These are phyloP conservation scores for Sebastiscus albofasciatus DNA, from an alignment of 2,797 vertebrate species.

Conservation along the genomic window DNA sequence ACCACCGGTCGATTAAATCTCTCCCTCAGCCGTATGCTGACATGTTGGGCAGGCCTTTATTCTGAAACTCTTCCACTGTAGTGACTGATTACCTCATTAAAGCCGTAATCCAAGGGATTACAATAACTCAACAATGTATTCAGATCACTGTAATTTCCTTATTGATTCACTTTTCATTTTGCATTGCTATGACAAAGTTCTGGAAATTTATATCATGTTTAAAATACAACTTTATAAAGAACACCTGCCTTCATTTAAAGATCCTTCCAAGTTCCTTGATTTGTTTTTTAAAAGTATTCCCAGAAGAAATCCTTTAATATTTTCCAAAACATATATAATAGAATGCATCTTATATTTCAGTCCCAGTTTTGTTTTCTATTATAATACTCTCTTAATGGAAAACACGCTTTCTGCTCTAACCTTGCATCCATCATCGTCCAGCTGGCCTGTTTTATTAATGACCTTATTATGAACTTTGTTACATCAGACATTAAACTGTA, in stretches of 20 bases:
- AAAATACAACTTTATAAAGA: background rate
- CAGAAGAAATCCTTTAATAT: slow-evolving; percentile 1
- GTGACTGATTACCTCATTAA: slow-evolving; percentile 3
- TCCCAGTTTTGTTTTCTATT: slow-evolving; percentile 17
- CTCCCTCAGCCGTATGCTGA: slow-evolving; percentile 1
- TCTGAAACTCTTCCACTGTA: slow-evolving; percentile 5
- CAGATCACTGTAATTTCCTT: background rate
- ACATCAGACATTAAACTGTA: background rate
- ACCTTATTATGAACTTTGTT: background rate
- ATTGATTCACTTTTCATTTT: background rate
- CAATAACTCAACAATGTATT: background rate
- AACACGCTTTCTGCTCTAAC: background rate
- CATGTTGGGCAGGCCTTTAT: background rate
- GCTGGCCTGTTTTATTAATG: background rate
- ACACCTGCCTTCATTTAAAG: slow-evolving; percentile 26
- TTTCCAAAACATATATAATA: slow-evolving; percentile 7
- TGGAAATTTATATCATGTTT: slow-evolving; percentile 14
- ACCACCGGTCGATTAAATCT: slow-evolving; percentile 25
- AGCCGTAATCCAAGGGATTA: slow-evolving; percentile 3
- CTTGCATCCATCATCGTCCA: background rate
- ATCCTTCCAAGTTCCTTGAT: background rate
- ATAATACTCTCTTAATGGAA: background rate
- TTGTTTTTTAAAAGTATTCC: slow-evolving; percentile 12
- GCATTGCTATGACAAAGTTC: background rate
- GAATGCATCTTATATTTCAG: slow-evolving; percentile 13